Evolutionary conservation across 2,113 vertebrate species (phyloP).

Genomic region (Callocephalon fimbriatum): DNA sequence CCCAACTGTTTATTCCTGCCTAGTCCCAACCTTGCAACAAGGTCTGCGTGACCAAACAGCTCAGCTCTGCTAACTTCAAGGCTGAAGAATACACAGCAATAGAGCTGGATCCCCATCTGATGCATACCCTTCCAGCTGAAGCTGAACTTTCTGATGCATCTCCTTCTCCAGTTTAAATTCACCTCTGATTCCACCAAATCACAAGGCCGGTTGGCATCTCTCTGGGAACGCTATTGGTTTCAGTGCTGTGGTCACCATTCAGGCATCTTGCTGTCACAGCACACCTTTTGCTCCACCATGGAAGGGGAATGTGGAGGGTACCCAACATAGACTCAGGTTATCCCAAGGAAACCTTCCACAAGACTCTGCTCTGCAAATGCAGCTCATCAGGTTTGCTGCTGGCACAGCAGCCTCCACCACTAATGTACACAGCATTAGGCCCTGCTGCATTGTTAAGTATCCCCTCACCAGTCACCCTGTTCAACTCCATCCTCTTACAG

Average conservation of each 20-base stretch:
- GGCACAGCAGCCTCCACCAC: neutral
- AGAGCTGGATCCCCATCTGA: neutral
- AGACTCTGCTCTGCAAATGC: rapidly evolving
- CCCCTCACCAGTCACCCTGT: neutral
- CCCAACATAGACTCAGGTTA: rapidly evolving
- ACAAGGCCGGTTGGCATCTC: rapidly evolving
- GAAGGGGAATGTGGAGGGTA: neutral
- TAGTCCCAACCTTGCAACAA: neutral
- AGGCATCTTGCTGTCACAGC: rapidly evolving
- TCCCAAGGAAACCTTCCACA: neutral
- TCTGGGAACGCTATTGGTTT: rapidly evolving
- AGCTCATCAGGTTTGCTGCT: rapidly evolving
- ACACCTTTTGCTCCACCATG: neutral
- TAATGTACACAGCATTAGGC: neutral
- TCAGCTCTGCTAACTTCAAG: neutral
- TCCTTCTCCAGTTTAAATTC: neutral
- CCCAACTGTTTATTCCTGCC: neutral
- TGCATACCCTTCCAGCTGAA: neutral
- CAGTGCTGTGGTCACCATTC: rapidly evolving
- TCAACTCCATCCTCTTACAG: neutral
- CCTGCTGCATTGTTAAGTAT: neutral
- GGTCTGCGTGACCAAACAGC: neutral
- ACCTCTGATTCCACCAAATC: rapidly evolving
- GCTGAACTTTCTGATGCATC: neutral
- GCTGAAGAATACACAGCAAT: neutral